Base-by-base conservation (phyloP, 2,888 invertebrate species). In the Lampropteryx suffumata region DNA sequence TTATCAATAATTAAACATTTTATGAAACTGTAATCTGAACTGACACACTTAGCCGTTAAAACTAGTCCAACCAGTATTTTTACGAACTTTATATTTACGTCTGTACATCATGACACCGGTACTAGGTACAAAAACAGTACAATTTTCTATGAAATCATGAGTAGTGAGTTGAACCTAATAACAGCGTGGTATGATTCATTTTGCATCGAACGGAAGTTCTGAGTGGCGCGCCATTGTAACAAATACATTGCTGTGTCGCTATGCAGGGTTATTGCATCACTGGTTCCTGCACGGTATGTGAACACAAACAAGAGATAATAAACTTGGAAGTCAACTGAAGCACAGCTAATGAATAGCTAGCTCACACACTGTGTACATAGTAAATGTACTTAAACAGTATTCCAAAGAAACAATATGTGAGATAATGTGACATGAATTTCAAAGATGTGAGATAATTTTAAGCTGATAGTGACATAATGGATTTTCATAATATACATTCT, bases 21-120 rank as follows among this genome's bases (percentile, higher is more conserved):
- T 62, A 65, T 58, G 44, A 44, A 54, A 40, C 49, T 49, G 50
- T 55, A 57, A 65, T 65, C 57, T 69, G 56, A 65, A 69, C 64
- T 69, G 59, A 49, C 61, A 62, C 43, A 61, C 42, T 64, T 67
- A 14, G 12, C 14, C 30, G 12, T 10, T 21, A 42, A 21, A 35
- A 36, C 4, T 17, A 4, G n/a, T n/a, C n/a, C n/a, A n/a, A n/a
- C n/a, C 17, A 17, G 3, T 17, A 17, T 17, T 17, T 17, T 17
- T 17, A 17, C 17, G n/a, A n/a, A n/a, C n/a, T n/a, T n/a, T n/a
- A n/a, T n/a, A n/a, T n/a, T n/a, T n/a, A n/a, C n/a, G n/a, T n/a
- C n/a, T n/a, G n/a, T n/a, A n/a, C n/a, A n/a, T n/a, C n/a, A n/a
- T n/a, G n/a, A n/a, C n/a, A n/a, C n/a, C n/a, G n/a, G n/a, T n/a